Base-by-base conservation (phyloP, 2,797 vertebrate genomes). In the Scolopax rusticola region DNA sequence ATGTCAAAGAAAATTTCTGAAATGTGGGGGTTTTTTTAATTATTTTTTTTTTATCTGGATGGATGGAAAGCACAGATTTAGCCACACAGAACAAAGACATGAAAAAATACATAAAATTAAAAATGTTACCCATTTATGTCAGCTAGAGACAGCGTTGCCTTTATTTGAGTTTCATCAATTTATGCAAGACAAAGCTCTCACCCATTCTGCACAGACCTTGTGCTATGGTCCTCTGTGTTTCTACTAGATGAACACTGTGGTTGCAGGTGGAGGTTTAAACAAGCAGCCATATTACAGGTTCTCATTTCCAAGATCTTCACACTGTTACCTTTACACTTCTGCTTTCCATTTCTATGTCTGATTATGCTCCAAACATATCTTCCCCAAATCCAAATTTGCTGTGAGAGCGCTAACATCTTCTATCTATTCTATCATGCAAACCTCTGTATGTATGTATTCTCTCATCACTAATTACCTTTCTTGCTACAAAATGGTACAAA, bases 401-500 rank as follows among this genome's bases (percentile, higher is more conserved):
- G 48, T 28, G 24, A 43, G 12, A 74, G 13, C 8, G 13, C 51
- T 83, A 68, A 60, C 30, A 60, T 23, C 20, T 24, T 47, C 40
- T 12, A 8, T 16, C 36, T 36, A 36, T 36, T 36, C 36, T 36
- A 47, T 41, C 36, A 41, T 7, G 3, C 2, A 2, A 75, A 61
- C 4, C 36, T 43, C 63, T 61, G 41, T 6, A 15, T 0, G 1
- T 6, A 5, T 7, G 3, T 7, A 30, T 65, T 57, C 69, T 6
- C 21, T 82, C 25, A 45, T 57, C 28, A 15, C 25, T 41, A 61
- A 15, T 17, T 6, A 21, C 40, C 17, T 7, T 21, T 70, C 38
- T 47, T 57, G 50, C 78, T 70, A 48, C 6, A 74, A 10, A 53
- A 27, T 36, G 36, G 36, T 36, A 36, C 36, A 36, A 36, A 36